Conservation (phyloP, 2,113 vertebrate species). For the Peromyscus californicus region DNA sequence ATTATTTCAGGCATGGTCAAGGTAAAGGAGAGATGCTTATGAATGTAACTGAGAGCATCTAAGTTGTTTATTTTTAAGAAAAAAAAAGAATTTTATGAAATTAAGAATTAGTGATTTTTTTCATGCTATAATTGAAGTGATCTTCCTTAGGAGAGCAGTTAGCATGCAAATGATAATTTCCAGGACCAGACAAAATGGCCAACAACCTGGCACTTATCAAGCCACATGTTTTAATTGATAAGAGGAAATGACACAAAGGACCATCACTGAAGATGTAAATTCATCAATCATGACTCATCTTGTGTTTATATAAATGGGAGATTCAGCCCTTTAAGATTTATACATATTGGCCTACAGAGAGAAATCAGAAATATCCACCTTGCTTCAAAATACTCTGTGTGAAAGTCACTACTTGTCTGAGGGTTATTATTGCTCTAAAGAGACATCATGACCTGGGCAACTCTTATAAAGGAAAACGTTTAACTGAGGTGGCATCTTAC, state of each 20-base stretch:
- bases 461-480: not conserved
- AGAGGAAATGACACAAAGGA: not conserved
- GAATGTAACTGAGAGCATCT: not conserved
- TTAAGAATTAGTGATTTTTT: slow-evolving; percentile 52
- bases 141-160: not conserved
- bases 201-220: not conserved
- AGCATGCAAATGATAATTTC: not conserved
- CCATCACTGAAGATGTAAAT: not conserved
- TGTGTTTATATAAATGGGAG: not conserved
- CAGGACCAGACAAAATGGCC: not conserved
- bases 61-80: not conserved
- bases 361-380: not conserved
- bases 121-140: not conserved
- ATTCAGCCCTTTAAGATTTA: not conserved
- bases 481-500: not conserved
- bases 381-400: slow-evolving; percentile 7
- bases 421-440: not conserved
- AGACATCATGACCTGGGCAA: not conserved
- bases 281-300: not conserved
- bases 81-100: not conserved
- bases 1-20: slow-evolving; percentile 87
- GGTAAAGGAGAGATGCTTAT: slow-evolving; percentile 75
- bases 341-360: not conserved
- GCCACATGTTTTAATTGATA: not conserved
- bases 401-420: not conserved